These are phyloP conservation scores for Carduelis carduelis DNA, from an alignment of 2,797 vertebrate species.

Conservation along the genomic window DNA sequence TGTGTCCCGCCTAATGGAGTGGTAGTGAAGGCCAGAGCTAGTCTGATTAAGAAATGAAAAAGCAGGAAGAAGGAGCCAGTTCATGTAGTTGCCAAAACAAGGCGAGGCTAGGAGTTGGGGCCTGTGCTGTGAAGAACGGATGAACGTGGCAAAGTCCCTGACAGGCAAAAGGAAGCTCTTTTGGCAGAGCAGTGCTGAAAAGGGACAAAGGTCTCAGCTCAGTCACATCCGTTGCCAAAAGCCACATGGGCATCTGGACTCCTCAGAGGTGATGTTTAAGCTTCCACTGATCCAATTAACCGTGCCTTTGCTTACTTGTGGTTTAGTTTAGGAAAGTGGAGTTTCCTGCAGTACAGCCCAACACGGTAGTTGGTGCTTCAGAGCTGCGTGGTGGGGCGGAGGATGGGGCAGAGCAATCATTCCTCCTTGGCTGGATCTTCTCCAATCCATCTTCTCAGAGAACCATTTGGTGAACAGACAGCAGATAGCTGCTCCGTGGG, in stretches of 20 bases:
- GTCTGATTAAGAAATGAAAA: neutral
- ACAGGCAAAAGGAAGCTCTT: neutral
- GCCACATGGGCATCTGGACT: neutral
- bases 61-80: neutral
- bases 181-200: neutral
- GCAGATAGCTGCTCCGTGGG: fast-evolving
- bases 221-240: neutral
- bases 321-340: neutral
- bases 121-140: neutral
- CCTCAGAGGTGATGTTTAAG: neutral
- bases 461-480: neutral
- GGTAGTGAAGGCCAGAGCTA: fast-evolving
- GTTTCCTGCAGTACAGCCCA: neutral
- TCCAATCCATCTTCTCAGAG: neutral
- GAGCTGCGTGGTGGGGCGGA: fast-evolving
- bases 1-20: neutral
- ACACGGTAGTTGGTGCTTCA: fast-evolving
- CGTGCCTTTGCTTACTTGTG: neutral
- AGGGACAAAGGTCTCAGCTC: neutral
- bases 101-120: neutral
- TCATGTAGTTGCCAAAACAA: neutral
- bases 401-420: neutral
- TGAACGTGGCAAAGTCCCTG: neutral
- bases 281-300: fast-evolving
- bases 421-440: neutral